Conservation (phyloP, 2,888 invertebrate genomes). For the Troides aeacus region DNA sequence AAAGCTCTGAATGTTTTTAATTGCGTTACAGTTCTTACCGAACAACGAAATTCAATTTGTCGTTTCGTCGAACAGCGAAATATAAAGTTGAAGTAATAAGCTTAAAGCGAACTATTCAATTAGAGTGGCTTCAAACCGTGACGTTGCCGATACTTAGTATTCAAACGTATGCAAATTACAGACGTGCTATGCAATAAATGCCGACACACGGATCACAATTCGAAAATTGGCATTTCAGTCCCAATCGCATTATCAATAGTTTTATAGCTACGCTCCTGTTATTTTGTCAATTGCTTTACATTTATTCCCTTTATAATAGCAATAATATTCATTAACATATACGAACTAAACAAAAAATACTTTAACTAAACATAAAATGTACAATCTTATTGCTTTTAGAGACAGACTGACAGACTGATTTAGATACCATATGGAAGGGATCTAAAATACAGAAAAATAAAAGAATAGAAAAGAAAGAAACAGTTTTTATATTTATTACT, state of each 20-base stretch:
- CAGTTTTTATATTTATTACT: no score
- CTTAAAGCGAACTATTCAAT: conserved; percentile 76
- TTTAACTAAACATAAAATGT: no score
- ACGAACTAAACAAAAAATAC: no score
- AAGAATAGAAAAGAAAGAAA: no score
- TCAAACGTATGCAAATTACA: conserved; percentile 80
- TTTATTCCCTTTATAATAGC: no score
- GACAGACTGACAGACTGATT: no score
- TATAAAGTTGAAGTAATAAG: conserved; percentile 60
- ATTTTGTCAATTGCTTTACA: not conserved
- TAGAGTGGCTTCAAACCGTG: conserved; percentile 73
- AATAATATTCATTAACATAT: no score
- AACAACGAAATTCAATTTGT: conserved; percentile 25
- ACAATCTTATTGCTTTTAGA: no score
- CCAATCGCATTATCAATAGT: conserved; percentile 59
- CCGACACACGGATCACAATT: conserved; percentile 77
- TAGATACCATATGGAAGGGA: no score
- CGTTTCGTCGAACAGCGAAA: conserved; percentile 38
- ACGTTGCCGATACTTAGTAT: conserved; percentile 72
- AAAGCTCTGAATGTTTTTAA: conserved; percentile 33
- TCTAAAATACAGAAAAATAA: no score
- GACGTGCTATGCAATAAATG: conserved; percentile 79
- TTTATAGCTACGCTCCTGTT: not conserved
- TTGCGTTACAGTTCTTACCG: conserved; percentile 16
- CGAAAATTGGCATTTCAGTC: conserved; percentile 76